A percentile compares a stretch with the other conserved stretches of the same genome.
Evolutionary conservation across 2,888 invertebrate species (phyloP).

Genomic region (Xylota sylvarum): DNA sequence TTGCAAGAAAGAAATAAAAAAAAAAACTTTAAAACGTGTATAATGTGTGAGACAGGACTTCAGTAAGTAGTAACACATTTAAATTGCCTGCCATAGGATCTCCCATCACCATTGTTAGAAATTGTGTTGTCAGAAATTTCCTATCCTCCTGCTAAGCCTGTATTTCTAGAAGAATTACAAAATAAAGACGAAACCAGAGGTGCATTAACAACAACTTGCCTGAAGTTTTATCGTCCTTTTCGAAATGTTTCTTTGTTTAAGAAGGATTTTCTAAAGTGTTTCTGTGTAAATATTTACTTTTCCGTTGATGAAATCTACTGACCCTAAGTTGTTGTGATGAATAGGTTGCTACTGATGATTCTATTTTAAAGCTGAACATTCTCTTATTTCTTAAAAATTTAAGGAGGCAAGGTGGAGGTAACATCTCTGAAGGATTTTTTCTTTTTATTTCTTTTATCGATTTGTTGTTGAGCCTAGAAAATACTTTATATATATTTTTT

Average conservation of each 20-base stretch:
- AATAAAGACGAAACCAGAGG: neutral
- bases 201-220: conserved; percentile 4
- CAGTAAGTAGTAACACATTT: conserved; percentile 17
- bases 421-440: neutral
- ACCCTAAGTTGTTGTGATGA: conserved; percentile 21
- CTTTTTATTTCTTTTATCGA: conserved; percentile 11
- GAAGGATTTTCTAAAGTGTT: conserved; percentile 51
- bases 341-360: neutral
- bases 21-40: neutral
- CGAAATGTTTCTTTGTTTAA: neutral
- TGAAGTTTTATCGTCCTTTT: neutral
- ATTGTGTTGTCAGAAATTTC: conserved; percentile 20
- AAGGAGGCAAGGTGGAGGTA: no score
- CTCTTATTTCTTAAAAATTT: neutral
- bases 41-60: neutral
- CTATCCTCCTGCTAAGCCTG: neutral
- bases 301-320: conserved; percentile 27
- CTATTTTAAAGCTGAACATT: neutral
- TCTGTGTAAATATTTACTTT: conserved; percentile 37
- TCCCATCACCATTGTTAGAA: neutral
- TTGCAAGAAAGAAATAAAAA: neutral
- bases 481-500: neutral
- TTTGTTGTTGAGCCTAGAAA: neutral
- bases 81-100: conserved; percentile 34
- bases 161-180: neutral